Conservation (phyloP, 2,797 vertebrate species). For the Echiichthys vipera region DNA sequence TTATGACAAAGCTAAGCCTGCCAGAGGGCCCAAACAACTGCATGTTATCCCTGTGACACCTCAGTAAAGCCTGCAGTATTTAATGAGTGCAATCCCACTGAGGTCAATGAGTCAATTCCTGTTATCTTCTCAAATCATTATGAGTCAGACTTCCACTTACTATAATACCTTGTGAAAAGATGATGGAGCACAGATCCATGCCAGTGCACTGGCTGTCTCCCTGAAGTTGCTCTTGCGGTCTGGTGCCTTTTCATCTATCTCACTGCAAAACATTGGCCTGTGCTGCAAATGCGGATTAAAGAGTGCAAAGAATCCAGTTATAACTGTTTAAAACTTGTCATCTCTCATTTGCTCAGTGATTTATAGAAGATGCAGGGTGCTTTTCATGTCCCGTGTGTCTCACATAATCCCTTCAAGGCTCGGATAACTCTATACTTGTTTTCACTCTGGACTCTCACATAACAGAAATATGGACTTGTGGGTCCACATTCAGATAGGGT, state of each 20-base stretch:
- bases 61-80: slow-evolving; percentile 52
- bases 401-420: slow-evolving; percentile 68
- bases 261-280: slow-evolving; percentile 54
- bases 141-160: slow-evolving; percentile 77
- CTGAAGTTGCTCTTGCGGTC: slow-evolving; percentile 62
- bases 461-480: slow-evolving; percentile 53
- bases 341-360: slow-evolving; percentile 79
- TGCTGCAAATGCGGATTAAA: slow-evolving; percentile 58
- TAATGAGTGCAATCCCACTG: slow-evolving; percentile 59
- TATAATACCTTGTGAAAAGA: slow-evolving; percentile 74
- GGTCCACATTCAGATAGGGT: slow-evolving; percentile 64
- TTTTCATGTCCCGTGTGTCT: slow-evolving; percentile 74
- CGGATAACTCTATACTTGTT: slow-evolving; percentile 74
- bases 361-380: slow-evolving; percentile 71
- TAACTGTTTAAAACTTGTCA: slow-evolving; percentile 77
- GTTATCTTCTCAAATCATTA: slow-evolving; percentile 73
- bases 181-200: slow-evolving; percentile 66
- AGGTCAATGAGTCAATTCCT: slow-evolving; percentile 72
- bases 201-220: slow-evolving; percentile 58
- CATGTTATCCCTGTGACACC: slow-evolving; percentile 66
- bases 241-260: slow-evolving; percentile 72
- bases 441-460: slow-evolving; percentile 64
- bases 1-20: slow-evolving; percentile 62
- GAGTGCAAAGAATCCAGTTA: slow-evolving; percentile 73
- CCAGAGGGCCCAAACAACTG: slow-evolving; percentile 64